Base-by-base conservation (phyloP, 2,113 vertebrate species). In the Apus apus region DNA sequence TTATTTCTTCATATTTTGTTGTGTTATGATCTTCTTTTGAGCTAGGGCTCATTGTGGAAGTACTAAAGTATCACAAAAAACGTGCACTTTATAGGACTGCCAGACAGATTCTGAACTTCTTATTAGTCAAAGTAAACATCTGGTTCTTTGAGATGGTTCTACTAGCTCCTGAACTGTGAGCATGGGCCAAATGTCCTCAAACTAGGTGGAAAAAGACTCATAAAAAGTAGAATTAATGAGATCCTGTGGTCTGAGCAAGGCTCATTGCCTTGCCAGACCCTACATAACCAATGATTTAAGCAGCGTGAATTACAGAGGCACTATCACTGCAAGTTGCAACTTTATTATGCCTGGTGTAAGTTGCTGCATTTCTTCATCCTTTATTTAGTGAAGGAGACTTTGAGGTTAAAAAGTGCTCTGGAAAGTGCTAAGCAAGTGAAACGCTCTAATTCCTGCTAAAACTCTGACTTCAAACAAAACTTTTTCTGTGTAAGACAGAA, bases 161-260 rank as follows among this genome's bases (percentile, higher is more conserved):
- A 10, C n/a, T 85, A 88, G 43, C 61, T 77, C 22, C 64, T 85
- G 62, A 79, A 73, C 54, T 85, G 58, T 62, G 67, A 90, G 58
- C 11, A 2, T 66, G 43, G 70, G 60, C 43, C 75, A 94, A 71
- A 60, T 53, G 45, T 87, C 67, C 56, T 87, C 67, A 86, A 65
- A 94, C 60, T 64, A 77, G 14, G 8, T 85, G 75, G 40, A 76
- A 66, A 79, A 76, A 46, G 14, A 56, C 32, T 94, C 34, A 43
- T 76, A 87, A 60, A 91, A 94, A 65, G 54, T 38, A 87, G 29
- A 87, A 68, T 78, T 89, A 85, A 89, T 85, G 66, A 68, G 20
- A 73, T 51, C 29, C 85, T 70, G 48, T 85, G 85, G 78, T 83
- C 67, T 88, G 43, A 89, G 36, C 45, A 62, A 78, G 58, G 40